Evolutionary conservation across 2,113 vertebrate genomes (phyloP).

Genomic region (Corynorhinus townsendii): DNA sequence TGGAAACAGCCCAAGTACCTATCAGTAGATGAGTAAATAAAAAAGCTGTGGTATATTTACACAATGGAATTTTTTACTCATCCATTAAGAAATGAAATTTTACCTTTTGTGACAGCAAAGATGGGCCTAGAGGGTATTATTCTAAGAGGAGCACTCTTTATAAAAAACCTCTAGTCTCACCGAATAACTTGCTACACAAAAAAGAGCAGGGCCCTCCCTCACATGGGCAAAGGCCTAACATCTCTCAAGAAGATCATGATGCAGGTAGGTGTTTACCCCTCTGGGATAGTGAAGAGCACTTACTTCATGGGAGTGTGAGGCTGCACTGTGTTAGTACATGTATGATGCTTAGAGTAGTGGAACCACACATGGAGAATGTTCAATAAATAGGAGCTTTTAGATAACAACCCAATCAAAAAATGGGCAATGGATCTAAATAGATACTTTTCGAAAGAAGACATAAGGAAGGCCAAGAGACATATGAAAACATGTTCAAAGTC

Average conservation of each 20-base stretch:
- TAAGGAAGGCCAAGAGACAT: too few relatives aligned
- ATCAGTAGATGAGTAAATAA: not conserved
- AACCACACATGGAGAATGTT: not conserved
- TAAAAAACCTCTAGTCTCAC: not conserved
- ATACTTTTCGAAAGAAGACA: too few relatives aligned
- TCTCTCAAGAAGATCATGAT: not conserved
- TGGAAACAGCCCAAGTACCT: not conserved
- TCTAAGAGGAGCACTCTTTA: not conserved
- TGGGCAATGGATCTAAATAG: too few relatives aligned
- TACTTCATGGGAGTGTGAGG: not conserved
- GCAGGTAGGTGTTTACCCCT: not conserved
- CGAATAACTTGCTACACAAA: not conserved
- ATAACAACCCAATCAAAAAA: too few relatives aligned
- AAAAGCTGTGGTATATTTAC: not conserved
- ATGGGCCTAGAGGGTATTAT: not conserved
- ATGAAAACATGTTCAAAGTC: too few relatives aligned
- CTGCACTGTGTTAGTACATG: not conserved
- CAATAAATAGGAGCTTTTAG: not conserved
- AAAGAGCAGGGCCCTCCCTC: not conserved
- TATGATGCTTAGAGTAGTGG: not conserved
- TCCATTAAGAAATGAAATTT: not conserved
- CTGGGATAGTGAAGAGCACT: not conserved
- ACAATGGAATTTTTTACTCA: not conserved
- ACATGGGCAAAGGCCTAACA: not conserved
- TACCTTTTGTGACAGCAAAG: not conserved